These are phyloP conservation scores for Trichogramma pretiosum DNA, from an alignment of 1,140 invertebrate species.

Conservation along the genomic window DNA sequence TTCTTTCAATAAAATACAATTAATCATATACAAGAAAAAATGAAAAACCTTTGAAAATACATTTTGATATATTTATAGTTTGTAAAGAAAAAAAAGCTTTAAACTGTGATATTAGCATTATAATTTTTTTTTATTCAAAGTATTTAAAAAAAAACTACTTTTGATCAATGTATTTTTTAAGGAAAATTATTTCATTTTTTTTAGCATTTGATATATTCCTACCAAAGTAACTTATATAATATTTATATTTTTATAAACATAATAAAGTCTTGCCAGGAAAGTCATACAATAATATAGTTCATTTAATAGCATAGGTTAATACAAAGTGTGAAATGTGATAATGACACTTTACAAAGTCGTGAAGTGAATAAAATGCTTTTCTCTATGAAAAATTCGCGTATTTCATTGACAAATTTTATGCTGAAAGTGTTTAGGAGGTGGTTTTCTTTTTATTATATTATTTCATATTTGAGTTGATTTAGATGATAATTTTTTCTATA, in stretches of 20 bases:
- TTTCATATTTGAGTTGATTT: too few species aligned
- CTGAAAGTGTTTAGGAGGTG: conserved; percentile 59
- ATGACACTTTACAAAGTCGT: conserved; percentile 39
- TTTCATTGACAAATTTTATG: conserved; percentile 44
- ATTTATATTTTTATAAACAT: too few species aligned
- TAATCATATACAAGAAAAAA: conserved; percentile 23
- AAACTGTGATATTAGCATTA: conserved; percentile 3
- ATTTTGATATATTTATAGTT: neutral
- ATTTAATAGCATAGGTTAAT: conserved; percentile 13
- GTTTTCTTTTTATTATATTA: conserved; percentile 47
- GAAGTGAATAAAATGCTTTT: conserved; percentile 45
- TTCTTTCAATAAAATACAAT: too few species aligned
- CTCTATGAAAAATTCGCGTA: conserved; percentile 40
- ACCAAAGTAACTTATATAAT: conserved; percentile 5
- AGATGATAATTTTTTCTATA: too few species aligned
- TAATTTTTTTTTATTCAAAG: neutral
- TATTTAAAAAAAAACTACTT: neutral
- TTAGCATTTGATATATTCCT: conserved; percentile 7
- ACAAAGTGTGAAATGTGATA: conserved; percentile 34
- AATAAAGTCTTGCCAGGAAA: too few species aligned
- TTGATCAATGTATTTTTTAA: neutral
- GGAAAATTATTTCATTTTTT: conserved; percentile 13
- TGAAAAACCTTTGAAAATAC: too few species aligned
- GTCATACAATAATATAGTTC: neutral
- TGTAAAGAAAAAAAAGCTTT: neutral